These are phyloP conservation scores for Ganaspis brasiliensis DNA, from an alignment of 2,888 invertebrate genomes.

Conservation along the genomic window DNA sequence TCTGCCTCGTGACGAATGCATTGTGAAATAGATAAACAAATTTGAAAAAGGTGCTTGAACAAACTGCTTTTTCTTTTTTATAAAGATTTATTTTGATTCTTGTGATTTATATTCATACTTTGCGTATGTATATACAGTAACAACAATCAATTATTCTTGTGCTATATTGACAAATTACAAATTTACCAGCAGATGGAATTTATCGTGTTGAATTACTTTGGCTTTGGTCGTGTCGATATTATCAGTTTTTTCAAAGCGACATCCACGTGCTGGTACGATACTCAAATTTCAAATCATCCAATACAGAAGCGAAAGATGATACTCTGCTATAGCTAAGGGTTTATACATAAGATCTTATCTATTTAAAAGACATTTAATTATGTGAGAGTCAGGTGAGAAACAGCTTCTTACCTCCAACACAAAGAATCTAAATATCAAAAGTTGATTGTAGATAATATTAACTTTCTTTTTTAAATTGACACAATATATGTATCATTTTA, in stretches of 20 bases:
- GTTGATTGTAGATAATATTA: not conserved
- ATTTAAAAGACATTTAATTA: slow-evolving; percentile 28
- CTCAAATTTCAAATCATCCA: slow-evolving; percentile 41
- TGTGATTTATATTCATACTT: no score
- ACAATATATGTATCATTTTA: slow-evolving; percentile 1
- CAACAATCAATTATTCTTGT: not conserved
- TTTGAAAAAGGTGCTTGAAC: no score
- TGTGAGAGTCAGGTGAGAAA: slow-evolving; percentile 4
- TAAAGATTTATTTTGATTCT: no score
- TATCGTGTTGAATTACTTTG: slow-evolving; percentile 22
- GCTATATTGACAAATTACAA: not conserved
- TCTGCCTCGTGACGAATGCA: no score
- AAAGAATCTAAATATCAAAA: not conserved
- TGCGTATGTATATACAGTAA: no score
- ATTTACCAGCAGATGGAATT: slow-evolving; percentile 22
- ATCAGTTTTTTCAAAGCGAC: slow-evolving; percentile 27
- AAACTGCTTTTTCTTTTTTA: no score
- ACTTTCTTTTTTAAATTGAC: no score
- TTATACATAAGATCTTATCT: slow-evolving; percentile 35
- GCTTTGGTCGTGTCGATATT: slow-evolving; percentile 21
- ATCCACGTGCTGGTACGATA: slow-evolving; percentile 20
- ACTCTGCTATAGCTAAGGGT: slow-evolving; percentile 16
- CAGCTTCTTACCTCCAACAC: not conserved
- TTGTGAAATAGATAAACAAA: no score
- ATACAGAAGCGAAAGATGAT: slow-evolving; percentile 40